Evolutionary conservation across 2,113 vertebrate species (phyloP).

Genomic region (Alethe diademata): DNA sequence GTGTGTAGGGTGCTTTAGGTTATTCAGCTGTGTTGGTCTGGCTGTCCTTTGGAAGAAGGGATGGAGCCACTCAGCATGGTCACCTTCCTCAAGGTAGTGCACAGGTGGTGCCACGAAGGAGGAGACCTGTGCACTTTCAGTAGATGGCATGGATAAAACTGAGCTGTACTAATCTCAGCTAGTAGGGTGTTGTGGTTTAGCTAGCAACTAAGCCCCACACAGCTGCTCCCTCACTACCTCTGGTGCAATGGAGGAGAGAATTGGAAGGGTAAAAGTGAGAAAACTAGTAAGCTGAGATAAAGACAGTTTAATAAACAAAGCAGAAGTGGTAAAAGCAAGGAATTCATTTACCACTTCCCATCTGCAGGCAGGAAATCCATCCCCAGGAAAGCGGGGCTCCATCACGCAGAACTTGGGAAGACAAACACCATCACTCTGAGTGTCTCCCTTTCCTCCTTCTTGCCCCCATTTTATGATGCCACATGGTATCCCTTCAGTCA

Average conservation of each 20-base stretch:
- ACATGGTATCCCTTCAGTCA: fast-evolving
- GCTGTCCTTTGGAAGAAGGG: neutral
- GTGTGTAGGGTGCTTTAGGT: fast-evolving
- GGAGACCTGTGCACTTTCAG: neutral
- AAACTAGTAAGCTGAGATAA: neutral
- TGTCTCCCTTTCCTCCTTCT: neutral
- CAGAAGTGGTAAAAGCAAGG: neutral
- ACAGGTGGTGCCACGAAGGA: neutral
- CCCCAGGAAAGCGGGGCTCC: neutral
- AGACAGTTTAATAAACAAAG: neutral
- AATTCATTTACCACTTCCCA: neutral
- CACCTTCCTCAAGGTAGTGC: neutral
- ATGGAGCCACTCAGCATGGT: fast-evolving
- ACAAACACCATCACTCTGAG: neutral
- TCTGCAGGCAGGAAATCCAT: neutral
- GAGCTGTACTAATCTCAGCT: neutral
- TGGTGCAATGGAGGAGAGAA: neutral
- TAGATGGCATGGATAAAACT: neutral
- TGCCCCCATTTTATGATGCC: neutral
- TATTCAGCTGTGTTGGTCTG: fast-evolving
- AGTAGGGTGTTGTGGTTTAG: neutral
- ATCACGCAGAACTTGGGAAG: neutral
- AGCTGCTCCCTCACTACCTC: neutral
- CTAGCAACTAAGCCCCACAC: neutral
- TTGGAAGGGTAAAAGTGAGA: neutral